These are phyloP conservation scores for Stenodera caucasica DNA, from an alignment of 2,888 invertebrate species.

Conservation along the genomic window DNA sequence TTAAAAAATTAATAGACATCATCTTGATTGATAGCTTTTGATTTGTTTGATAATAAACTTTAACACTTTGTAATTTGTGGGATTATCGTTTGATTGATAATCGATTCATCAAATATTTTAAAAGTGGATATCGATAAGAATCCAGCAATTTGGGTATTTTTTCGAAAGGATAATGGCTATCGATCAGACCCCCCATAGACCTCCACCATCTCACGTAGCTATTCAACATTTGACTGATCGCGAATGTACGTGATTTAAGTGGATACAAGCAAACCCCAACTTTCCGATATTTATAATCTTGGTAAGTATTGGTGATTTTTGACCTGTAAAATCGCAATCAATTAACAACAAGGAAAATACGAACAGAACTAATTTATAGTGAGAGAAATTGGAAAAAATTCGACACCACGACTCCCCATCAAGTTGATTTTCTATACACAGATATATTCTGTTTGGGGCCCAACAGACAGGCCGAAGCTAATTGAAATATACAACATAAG, in stretches of 20 bases:
- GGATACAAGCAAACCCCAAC: slow-evolving; percentile 15
- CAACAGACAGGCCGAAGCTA: slow-evolving; percentile 35
- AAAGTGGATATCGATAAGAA: neutral
- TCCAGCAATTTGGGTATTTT: neutral
- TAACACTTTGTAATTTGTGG: neutral
- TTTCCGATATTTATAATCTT: slow-evolving; percentile 15
- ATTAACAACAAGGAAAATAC: neutral
- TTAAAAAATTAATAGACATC: neutral
- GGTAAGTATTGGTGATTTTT: slow-evolving; percentile 7
- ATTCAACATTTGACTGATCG: slow-evolving; percentile 32
- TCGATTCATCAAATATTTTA: neutral
- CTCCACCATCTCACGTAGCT: neutral
- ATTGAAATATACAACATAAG: slow-evolving; percentile 43
- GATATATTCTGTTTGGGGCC: too few relatives aligned
- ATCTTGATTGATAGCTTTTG: neutral
- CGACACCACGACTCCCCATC: slow-evolving; percentile 15
- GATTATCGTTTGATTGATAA: neutral
- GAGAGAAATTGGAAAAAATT: neutral
- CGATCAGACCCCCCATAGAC: neutral
- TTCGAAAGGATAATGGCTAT: neutral
- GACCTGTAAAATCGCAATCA: neutral
- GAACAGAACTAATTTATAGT: too few relatives aligned
- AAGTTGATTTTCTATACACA: slow-evolving; percentile 5
- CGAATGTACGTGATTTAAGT: slow-evolving; percentile 36
- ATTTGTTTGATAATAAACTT: neutral